Base-by-base conservation (phyloP, 2,113 vertebrate species). In the Nestor notabilis region DNA sequence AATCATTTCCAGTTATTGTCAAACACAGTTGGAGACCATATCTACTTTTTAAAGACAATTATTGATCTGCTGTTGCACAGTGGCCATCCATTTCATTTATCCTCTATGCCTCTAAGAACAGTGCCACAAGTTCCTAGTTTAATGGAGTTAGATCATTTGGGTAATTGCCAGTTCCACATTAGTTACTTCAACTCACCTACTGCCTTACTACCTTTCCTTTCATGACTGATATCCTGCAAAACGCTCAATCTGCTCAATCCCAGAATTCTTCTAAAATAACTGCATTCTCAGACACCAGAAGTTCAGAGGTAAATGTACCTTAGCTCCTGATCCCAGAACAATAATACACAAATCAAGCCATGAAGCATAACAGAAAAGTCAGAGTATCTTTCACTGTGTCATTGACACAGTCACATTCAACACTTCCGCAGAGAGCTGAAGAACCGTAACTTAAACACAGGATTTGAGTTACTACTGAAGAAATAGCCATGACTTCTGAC, bases 21-120 rank as follows among this genome's bases (percentile, higher is more conserved):
- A 93, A 89, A 92, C 46, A 18, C 37, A 53, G 58, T 12, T 52
- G 69, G 65, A 96, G 65, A 84, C 19, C 3, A 0, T 52, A 25
- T 87, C 88, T 89, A 72, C 56, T 70, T 91, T 71, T 28, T 50
- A 87, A 95, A 87, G 76, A n/a, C 50, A 46, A 77, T n/a, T 79
- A 81, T 52, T 71, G 80, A 94, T 88, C 83, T 61, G 35, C 29
- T 61, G 52, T 25, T 69, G 66, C 24, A 28, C 47, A 53, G 64
- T 8, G 19, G 35, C 28, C 49, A 37, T 61, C 53, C 29, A 11
- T 96, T 93, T 86, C 37, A 29, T 74, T 97, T 91, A 77, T 70
- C 80, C 75, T 25, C 28, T 14, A 2, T 13, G 24, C 71, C 63
- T 55, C 88, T 69, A 58, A 96, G 50, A 93, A 49, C 25, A 44